A percentile compares a stretch with the other conserved stretches of the same genome.
Conservation (phyloP, 1,140 invertebrate species). For the Ips typographus region DNA sequence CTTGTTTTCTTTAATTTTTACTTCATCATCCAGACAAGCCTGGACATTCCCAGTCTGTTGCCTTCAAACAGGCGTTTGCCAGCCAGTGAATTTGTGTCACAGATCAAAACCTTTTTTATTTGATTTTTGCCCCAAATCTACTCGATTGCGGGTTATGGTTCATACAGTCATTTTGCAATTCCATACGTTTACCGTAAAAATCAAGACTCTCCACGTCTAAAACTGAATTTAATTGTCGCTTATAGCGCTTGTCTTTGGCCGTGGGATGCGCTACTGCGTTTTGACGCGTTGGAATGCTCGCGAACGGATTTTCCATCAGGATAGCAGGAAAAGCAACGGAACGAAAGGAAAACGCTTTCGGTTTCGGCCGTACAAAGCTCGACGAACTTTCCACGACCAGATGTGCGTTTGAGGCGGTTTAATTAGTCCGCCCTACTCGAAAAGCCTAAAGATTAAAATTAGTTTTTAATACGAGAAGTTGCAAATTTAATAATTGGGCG, state of each 20-base stretch:
- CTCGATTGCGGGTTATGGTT: too few relatives aligned
- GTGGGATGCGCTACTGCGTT: constrained; percentile 19
- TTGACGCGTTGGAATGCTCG: constrained; percentile 24
- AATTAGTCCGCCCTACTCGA: background rate
- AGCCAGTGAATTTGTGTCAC: too few relatives aligned
- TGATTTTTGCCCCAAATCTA: too few relatives aligned
- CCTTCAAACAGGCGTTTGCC: too few relatives aligned
- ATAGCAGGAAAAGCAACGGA: constrained; percentile 8
- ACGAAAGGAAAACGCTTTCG: background rate
- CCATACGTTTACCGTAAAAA: too few relatives aligned
- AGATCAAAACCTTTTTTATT: too few relatives aligned
- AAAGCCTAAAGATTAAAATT: too few relatives aligned
- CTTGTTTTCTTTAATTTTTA: too few relatives aligned
- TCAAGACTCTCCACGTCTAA: background rate
- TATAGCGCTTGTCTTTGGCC: constrained; percentile 20
- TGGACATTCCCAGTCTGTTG: too few relatives aligned
- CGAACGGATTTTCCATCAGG: constrained; percentile 18
- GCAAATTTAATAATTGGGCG: background rate
- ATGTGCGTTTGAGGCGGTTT: background rate
- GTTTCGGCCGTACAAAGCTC: background rate
- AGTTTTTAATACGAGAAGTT: background rate
- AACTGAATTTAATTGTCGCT: background rate
- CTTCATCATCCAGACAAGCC: too few relatives aligned
- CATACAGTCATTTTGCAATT: too few relatives aligned
- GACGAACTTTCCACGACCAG: background rate